A percentile compares a stretch with the other conserved stretches of the same genome.
Conservation (phyloP, 2,888 invertebrate genomes). For the Seira musarum region DNA sequence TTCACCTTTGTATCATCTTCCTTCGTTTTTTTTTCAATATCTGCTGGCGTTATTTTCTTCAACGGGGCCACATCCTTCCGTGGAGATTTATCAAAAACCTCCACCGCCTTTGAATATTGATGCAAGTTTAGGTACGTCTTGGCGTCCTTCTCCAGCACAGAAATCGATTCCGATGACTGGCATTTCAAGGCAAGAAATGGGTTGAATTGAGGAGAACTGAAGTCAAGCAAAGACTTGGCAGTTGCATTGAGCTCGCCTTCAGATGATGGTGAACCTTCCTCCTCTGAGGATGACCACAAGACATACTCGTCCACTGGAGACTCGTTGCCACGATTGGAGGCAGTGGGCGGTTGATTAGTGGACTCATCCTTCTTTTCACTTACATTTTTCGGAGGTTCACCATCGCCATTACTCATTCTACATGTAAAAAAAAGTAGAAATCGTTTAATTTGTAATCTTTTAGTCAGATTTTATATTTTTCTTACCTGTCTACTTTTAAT, state of each 20-base stretch:
- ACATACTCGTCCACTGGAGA: neutral
- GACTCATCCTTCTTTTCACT: neutral
- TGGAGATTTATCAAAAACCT: conserved; percentile 48
- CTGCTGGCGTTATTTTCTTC: neutral
- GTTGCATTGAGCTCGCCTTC: neutral
- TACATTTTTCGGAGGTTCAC: too few relatives aligned
- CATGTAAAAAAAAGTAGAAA: too few relatives aligned
- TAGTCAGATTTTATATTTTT: too few relatives aligned
- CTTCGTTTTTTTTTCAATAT: neutral
- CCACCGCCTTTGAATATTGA: conserved; percentile 56
- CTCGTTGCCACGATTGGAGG: neutral
- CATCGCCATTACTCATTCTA: neutral
- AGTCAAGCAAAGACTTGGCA: conserved; percentile 49
- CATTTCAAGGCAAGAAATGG: conserved; percentile 51
- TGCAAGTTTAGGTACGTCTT: conserved; percentile 55
- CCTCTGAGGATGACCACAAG: neutral
- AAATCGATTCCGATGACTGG: neutral
- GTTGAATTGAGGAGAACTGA: conserved; percentile 51
- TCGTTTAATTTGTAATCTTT: too few relatives aligned
- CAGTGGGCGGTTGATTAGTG: neutral
- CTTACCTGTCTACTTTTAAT: too few relatives aligned
- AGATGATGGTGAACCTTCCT: neutral
- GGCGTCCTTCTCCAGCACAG: neutral
- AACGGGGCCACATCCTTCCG: conserved; percentile 24
- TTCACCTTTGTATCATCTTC: neutral